Evolutionary conservation across 2,888 invertebrate genomes (phyloP), one percentile per base, ranked within the genome.

Genomic region (Sicus ferrugineus): DNA sequence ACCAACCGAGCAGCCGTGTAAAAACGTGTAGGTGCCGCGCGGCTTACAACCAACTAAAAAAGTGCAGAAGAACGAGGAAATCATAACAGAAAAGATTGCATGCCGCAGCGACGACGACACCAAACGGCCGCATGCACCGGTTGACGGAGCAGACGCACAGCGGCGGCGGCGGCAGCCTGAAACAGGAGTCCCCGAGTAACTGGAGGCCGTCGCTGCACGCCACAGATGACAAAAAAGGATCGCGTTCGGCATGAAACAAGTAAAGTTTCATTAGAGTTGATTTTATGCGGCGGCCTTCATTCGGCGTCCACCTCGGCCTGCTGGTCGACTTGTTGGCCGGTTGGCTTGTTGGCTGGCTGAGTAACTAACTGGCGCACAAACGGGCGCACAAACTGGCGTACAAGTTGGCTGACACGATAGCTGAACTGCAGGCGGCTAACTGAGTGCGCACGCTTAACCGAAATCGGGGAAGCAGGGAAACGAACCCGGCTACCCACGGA

Each of bases 401-500:
- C 11, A 34, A 5, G 11, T 34, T 34, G 38, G 38, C 38, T 34
- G 14, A 19, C 14, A 19, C n/a, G n/a, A 46, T 9, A 14, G 30
- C 30, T 30, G 23, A n/a, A 56, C 28, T 30, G 26, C 30, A 26
- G 28, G 11, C n/a, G n/a, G n/a, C 30, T 7, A n/a, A 30, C 30
- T 30, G 56, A 56, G n/a, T 54, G 52, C 52, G 4, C 52, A 54
- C 26, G 52, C 28, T 9, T 14, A 54, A 54, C 16, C 23, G 14
- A 50, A 6, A 50, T n/a, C 6, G 52, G 9, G 19, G 7, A 23
- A 26, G 5, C 26, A 5, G 14, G 26, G 21, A 6, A 6, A 21
- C 14, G 9, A 34, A 34, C 19, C 21, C n/a, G 2, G 61, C 56
- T 71, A 68, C 75, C 75, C 76, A 71, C 72, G 72, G 69, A 71